Conservation (phyloP, 2,797 vertebrate species). For the Chelonia mydas region DNA sequence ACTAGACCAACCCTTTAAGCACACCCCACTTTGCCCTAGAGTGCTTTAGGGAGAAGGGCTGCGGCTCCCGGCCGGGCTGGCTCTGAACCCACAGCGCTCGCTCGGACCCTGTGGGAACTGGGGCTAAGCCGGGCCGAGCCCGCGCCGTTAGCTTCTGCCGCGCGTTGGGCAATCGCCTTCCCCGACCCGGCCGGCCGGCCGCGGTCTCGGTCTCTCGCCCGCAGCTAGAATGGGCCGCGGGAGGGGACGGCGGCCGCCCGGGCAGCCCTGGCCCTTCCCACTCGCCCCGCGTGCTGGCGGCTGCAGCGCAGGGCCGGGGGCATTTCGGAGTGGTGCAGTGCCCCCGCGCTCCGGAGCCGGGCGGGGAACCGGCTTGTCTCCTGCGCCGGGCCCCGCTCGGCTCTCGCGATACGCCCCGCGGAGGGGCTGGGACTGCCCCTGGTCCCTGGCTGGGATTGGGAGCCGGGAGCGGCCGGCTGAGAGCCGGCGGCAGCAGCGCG, state of each 20-base stretch:
- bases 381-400: not conserved
- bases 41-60: too few species aligned
- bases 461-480: not conserved
- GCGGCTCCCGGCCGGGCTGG: too few species aligned
- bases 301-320: not conserved
- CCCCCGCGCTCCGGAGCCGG: not conserved
- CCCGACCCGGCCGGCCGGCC: not conserved
- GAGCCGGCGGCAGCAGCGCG: constrained; percentile 40
- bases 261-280: too few species aligned
- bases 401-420: not conserved
- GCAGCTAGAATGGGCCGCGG: too few species aligned
- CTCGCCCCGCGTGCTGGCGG: too few species aligned
- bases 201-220: not conserved
- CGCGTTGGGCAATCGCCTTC: not conserved
- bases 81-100: not conserved
- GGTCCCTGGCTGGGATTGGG: not conserved
- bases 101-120: too few species aligned
- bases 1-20: too few species aligned
- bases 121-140: too few species aligned
- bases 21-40: too few species aligned
- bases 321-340: too few species aligned
- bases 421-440: not conserved
- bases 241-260: too few species aligned
- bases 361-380: not conserved
- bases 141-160: not conserved